Evolutionary conservation across 2,888 invertebrate genomes (phyloP), one percentile per base, ranked within the genome.

Genomic region (Embidobia sp.): DNA sequence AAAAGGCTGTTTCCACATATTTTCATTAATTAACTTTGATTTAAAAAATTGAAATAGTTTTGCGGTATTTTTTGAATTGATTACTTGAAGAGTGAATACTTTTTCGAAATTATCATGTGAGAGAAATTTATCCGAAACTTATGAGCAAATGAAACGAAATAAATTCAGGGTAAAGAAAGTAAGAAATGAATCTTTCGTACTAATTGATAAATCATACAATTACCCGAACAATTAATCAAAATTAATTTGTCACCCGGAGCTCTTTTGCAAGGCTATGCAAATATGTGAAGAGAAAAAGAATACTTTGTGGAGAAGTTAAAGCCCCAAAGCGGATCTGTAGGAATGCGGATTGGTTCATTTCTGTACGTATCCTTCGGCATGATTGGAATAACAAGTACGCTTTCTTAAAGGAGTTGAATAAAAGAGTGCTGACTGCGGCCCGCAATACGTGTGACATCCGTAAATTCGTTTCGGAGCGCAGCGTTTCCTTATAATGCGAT

Each of bases 311-410:
- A 18, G 57, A 48, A 37, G 59, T 33, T 35, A 42, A 31, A 63
- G 63, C 49, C 59, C 69, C 44, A 59, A 55, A 59, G 69, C 69
- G 42, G 69, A 70, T 70, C 49, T 26, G 35, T 15, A 42, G 35
- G 69, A 70, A 70, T 70, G 61, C 61, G 61, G 51, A 70, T 70
- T 70, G 70, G 70, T 61, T 70, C 70, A 61, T 70, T 70, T 70
- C 70, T 61, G 51, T 44, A 35, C 11, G 59, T 59, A 51, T 69
- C 69, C 67, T 57, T 57, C 57, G 49, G 67, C 67, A 57, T 57
- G 67, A 49, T 57, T 69, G 57, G 67, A 69, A 69, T 69, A 57
- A 57, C 48, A 57, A 69, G 57, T 57, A 57, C 26, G 48, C 49
- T 48, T 53, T 59, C 59, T 69, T 48, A 49, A 40, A 59, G 42